Evolutionary conservation across 2,797 vertebrate species (phyloP), one percentile per base, ranked within the genome.

Genomic region (Xyrichtys novacula): DNA sequence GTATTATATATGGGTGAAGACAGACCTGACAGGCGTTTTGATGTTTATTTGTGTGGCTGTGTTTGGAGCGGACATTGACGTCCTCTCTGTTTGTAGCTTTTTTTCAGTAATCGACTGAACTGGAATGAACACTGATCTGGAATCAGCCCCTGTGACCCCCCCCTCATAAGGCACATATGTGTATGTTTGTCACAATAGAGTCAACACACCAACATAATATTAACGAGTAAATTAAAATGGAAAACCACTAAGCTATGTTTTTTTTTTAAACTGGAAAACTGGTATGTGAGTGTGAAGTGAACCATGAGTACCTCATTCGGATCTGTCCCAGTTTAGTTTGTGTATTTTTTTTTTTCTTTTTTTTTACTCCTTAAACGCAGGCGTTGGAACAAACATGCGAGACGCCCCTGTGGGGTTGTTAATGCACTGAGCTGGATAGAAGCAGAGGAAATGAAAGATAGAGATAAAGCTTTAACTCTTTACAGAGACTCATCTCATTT

Each of bases 221-320:
- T 67, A 68, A 85, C 78, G 43, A 82, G 75, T 91, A 74, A 87
- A 85, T 89, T 74, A 76, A 85, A 86, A 88, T 78, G 67, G 72
- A 91, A 90, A 93, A 91, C 90, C 90, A 93, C 91, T 90, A 89
- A 91, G 90, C 87, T 90, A 81, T 69, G 72, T 68, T 81, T 80
- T 73, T 12, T 80, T 64, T 66, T 60, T 70, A 22, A 86, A 85
- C 77, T 76, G 84, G 88, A 85, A 85, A 85, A 76, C 72, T 82
- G 80, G 85, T 80, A 86, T 86, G 86, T 88, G 87, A 85, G 91
- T 86, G 87, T 90, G 88, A 91, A 91, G 84, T 91, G 86, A 93
- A 93, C 91, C 91, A 43, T 89, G 86, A 89, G 90, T 93, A 93
- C 92, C 93, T 94, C 93, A 91, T 91, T 88, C 71, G 48, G 61